Evolutionary conservation across 1,140 invertebrate species (phyloP), one percentile per base, ranked within the genome.

Genomic region (Plutomurus gul): DNA sequence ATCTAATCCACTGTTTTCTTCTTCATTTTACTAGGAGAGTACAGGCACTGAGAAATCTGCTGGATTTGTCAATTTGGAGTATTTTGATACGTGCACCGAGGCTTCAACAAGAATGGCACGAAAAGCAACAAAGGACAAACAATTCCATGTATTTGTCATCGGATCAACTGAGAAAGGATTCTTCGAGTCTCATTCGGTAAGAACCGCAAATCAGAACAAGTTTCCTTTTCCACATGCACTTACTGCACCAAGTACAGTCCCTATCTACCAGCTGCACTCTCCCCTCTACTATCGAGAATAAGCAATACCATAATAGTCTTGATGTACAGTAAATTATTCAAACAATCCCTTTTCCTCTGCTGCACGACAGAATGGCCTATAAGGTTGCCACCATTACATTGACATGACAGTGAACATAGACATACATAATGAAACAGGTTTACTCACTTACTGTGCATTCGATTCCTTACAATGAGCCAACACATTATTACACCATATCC

Each of bases 41-140:
- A 82, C 82, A 51, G 83, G 84, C 10, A 81, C 51, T 7, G 85
- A 85, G 47, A 84, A 85, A 76, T 79, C 79, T 8, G 82, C 82
- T 30, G 85, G 85, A 0, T 84, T 85, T 77, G 82, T 86, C n/a
- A 85, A 85, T 79, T 81, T 86, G 39, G 86, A 86, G 51, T 85
- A 86, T 78, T 86, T 84, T 60, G 85, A 86, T 78, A 80, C 84
- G 10, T 85, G 85, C 70, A 81, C 84, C 16, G 84, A 85, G 73
- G 83, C 83, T 1, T 82, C 51, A 0, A 78, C 83, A 16, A 85
- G 85, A 76, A 85, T 84, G 76, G 82, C 82, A 46, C 84, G 83
- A 78, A 85, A 84, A 70, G 82, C 84, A 25, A 84, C 85, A 33
- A 84, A 86, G n/a, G n/a, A n/a, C n/a, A n/a, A n/a, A n/a, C n/a